Evolutionary conservation across 2,113 vertebrate species (phyloP).

Genomic region (Speoplatyrhinus poulsoni): DNA sequence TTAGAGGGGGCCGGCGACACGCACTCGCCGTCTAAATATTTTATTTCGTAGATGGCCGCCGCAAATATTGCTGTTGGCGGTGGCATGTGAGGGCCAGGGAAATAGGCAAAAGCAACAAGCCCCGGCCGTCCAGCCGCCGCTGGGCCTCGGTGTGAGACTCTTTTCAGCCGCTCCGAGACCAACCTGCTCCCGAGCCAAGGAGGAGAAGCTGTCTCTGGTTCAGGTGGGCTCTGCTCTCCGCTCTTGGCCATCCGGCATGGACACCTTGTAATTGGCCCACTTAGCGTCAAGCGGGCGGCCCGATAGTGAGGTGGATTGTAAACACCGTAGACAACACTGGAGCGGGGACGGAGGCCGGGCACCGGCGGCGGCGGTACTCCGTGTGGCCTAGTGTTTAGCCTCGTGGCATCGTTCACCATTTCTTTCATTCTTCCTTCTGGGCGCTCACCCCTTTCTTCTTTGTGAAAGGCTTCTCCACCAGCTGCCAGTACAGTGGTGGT

Average conservation of each 20-base stretch:
- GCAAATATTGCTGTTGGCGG: constrained; percentile 41
- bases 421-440: not conserved
- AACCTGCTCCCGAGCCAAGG: constrained; percentile 13
- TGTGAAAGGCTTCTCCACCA: constrained; percentile 13
- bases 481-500: constrained; percentile 26
- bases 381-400: too few relatives aligned
- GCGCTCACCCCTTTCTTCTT: constrained; percentile 5
- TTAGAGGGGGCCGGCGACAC: not conserved
- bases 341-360: not conserved
- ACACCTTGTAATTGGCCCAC: constrained; percentile 46
- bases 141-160: constrained; percentile 38
- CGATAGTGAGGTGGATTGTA: constrained; percentile 27
- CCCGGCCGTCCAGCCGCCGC: not conserved
- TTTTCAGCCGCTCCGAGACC: constrained; percentile 24
- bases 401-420: too few relatives aligned
- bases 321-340: constrained; percentile 3
- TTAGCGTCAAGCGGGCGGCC: constrained; percentile 42
- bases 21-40: constrained; percentile 21
- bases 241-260: constrained; percentile 10
- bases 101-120: constrained; percentile 56
- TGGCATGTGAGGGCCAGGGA: constrained; percentile 35
- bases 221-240: constrained; percentile 28
- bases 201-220: constrained; percentile 17
- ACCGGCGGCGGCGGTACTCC: too few relatives aligned
- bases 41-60: constrained; percentile 23